Conservation (phyloP, 2,113 vertebrate genomes). For the Phocoena sinus region DNA sequence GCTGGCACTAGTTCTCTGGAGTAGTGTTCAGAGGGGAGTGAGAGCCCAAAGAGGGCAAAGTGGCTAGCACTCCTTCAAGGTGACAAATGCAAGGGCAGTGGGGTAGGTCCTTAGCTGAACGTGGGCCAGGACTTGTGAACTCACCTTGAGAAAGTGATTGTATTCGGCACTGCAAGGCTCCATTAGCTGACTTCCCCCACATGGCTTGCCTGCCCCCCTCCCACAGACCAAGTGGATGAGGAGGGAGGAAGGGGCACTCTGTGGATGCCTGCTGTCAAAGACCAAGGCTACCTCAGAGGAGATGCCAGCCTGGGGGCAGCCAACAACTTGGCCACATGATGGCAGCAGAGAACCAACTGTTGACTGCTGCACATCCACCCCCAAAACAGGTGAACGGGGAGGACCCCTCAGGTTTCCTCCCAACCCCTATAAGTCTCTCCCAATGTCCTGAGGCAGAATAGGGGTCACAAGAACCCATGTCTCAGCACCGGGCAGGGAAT, state of each 20-base stretch:
- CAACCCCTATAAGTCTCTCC: background rate
- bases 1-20: background rate
- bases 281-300: background rate
- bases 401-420: background rate
- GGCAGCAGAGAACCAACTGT: slow-evolving; percentile 48
- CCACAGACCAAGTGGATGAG: background rate
- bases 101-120: background rate
- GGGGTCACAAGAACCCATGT: background rate
- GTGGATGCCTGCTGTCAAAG: background rate
- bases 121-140: background rate
- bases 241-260: background rate
- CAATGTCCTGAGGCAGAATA: background rate
- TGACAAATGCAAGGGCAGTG: background rate
- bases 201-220: background rate
- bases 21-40: background rate
- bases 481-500: background rate
- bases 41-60: background rate
- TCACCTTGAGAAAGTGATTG: background rate
- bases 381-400: background rate
- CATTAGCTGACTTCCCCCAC: background rate
- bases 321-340: background rate
- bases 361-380: background rate
- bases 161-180: background rate
- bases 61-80: background rate
- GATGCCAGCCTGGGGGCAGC: background rate